Base-by-base conservation (phyloP, 2,113 vertebrate genomes). In the Caracal caracal region DNA sequence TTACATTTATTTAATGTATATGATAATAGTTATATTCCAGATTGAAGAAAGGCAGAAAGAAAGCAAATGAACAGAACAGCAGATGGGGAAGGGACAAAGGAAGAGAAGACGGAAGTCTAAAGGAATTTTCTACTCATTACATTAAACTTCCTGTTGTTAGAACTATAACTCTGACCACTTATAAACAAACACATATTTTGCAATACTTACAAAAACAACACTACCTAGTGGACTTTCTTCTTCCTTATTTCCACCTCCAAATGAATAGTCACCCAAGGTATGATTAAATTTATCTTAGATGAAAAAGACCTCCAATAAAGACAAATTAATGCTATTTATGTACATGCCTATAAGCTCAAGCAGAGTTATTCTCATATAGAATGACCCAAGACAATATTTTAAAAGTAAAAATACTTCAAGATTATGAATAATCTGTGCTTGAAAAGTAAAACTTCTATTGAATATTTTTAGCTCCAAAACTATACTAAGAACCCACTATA, bases 111-210 rank as follows among this genome's bases (percentile, higher is more conserved):
- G 28, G 3, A 83, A 65, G 28, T 65, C 28, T 47, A 84, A 65
- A 65, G 10, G 6, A 84, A 93, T 26, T 37, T 88, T 56, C 90
- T 0, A 0, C 80, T 96, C 43, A 78, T 92, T 88, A 65, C 26
- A 92, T 30, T 4, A 51, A 95, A 79, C 20, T 40, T 96, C 91
- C 33, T 53, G 30, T 96, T 81, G 95, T 22, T 53, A 95, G 56
- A 59, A 70, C 0, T 0, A 13, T 71, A 68, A 86, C 78, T 97
- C 94, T 96, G 16, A 93, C 95, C 93, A 89, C 95, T 97, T 89
- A 96, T 97, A 97, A 97, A 95, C 79, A 96, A 78, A 97, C 93
- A 97, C 33, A 28, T 37, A 65, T n/a, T 86, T 93, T 68, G 0
- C 22, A 66, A 66, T 85, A 68, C 73, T 78, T 78, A 40, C 12